Base-by-base conservation (phyloP, 2,797 vertebrate species). In the Alosa sapidissima region DNA sequence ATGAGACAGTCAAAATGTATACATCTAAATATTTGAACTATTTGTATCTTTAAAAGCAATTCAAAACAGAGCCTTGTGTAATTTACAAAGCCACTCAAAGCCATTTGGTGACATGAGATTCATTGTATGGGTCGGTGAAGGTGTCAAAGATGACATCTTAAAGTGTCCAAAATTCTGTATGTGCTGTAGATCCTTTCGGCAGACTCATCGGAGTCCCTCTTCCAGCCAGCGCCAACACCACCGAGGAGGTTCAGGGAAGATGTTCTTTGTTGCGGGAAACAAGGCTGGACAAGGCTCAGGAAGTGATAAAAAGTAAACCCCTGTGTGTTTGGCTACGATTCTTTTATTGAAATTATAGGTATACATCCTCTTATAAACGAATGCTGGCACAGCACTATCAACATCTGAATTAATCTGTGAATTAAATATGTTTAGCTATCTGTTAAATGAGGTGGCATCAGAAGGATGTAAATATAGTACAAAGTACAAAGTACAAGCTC, bases 251-350 rank as follows among this genome's bases (percentile, higher is more conserved):
- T 91, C 94, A 84, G 94, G 95, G 95, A 97, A 96, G 93, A 99
- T 99, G 97, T 98, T 98, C 94, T 97, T 99, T 93, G 96, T 97
- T 94, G 96, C 97, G 88, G 97, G 97, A 89, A 95, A 94, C 91
- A 97, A 90, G 95, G 95, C 91, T 91, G 89, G 91, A 91, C 94
- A 89, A 91, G 95, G 89, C 92, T 95, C 91, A 85, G 96, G 96
- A 3, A 95, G 95, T 89, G 96, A 97, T 91, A 97, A 96, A 93
- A 96, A 97, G 97, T 98, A 96, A 94, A 54, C n/a, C 49, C 19
- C 5, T 24, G 58, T 24, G 13, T 60, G 58, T 82, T 86, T 81
- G 16, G 5, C 72, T 21, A 11, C 7, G 16, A 47, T 78, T 45
- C 2, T 68, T 68, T 68, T 75, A 62, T 21, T 62, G 52, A 51